Base-by-base conservation (phyloP, 2,888 invertebrate genomes). In the Caenorhabditis uteleia region DNA sequence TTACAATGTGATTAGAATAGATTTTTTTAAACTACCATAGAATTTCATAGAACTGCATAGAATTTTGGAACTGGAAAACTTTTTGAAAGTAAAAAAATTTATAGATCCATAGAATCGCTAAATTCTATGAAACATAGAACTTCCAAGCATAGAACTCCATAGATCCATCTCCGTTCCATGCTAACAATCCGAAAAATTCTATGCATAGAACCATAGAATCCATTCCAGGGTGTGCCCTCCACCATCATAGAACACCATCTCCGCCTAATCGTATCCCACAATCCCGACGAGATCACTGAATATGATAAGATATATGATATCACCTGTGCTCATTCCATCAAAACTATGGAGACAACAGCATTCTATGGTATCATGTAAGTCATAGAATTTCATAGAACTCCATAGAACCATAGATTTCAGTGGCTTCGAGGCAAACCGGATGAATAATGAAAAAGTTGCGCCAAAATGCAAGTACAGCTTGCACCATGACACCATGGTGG, bases 391-490 rank as follows among this genome's bases (percentile, higher is more conserved):
- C 10, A n/a, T n/a, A n/a, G n/a, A 29, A 31, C 5, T 16, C 10
- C 5, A 31, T 14, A n/a, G 6, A 14, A 23, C 36, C 10, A 27
- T 31, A 51, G n/a, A 33, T 48, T 54, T 27, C 38, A 65, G 58
- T n/a, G 29, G 29, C 1, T 48, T 50, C 5, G 26, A 40, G 21
- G 38, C 47, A 10, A 40, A 40, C 21, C 45, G 45, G 10, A 21
- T 73, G 1, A 31, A 45, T 18, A 23, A 56, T 2, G 18, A 50
- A 4, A 55, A 47, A 47, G 29, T 43, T 16, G 54, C 43, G 8
- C 72, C 69, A 23, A 60, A 69, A 45, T 73, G 72, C 51, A 44
- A 62, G 14, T 73, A 73, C 26, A 68, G 68, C 0, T 53, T 73
- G 4, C 72, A 73, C 48, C 39, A 51, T 7, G 49, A 51, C 7